A percentile compares a stretch with the other conserved stretches of the same genome.
Conservation (phyloP, 2,888 invertebrate genomes). For the Thelaira solivaga region DNA sequence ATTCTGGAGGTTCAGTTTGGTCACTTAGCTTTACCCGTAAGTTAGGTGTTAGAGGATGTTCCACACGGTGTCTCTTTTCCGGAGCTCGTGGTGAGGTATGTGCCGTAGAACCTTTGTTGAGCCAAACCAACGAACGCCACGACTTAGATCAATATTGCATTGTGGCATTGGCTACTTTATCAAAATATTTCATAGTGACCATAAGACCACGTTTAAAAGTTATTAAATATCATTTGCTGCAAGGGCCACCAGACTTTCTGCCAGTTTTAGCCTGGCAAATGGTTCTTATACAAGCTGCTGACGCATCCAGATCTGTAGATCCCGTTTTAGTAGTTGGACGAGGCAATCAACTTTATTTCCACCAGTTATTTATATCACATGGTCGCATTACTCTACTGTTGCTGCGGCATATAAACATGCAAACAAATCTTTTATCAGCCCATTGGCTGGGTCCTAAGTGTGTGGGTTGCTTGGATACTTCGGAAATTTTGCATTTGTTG, state of each 20-base stretch:
- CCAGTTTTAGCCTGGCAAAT: constrained; percentile 96
- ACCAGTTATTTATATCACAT: constrained; percentile 80
- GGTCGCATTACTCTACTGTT: constrained; percentile 81
- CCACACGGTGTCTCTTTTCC: constrained; percentile 95
- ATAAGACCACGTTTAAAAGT: constrained; percentile 87
- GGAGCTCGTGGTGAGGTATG: constrained; percentile 97
- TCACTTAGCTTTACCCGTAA: constrained; percentile 92
- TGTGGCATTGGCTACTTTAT: constrained; percentile 94
- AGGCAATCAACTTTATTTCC: constrained; percentile 89
- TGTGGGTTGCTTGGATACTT: constrained; percentile 88
- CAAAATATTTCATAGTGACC: constrained; percentile 87
- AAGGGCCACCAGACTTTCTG: constrained; percentile 85
- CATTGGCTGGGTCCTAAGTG: constrained; percentile 90
- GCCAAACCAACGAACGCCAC: constrained; percentile 78
- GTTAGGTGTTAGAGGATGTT: constrained; percentile 91
- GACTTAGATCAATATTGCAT: constrained; percentile 86
- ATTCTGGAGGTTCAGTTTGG: constrained; percentile 97
- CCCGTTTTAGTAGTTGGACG: constrained; percentile 94
- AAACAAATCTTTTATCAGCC: constrained; percentile 85
- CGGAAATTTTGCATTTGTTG: constrained; percentile 90
- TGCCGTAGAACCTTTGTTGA: constrained; percentile 82
- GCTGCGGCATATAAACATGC: constrained; percentile 84
- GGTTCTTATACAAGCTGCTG: constrained; percentile 87
- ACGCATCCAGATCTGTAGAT: constrained; percentile 83
- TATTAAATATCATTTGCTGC: constrained; percentile 86